phyloP scores from a whole-genome alignment of 2,888 invertebrate genomes.

The Papilio demoleus region DNA sequence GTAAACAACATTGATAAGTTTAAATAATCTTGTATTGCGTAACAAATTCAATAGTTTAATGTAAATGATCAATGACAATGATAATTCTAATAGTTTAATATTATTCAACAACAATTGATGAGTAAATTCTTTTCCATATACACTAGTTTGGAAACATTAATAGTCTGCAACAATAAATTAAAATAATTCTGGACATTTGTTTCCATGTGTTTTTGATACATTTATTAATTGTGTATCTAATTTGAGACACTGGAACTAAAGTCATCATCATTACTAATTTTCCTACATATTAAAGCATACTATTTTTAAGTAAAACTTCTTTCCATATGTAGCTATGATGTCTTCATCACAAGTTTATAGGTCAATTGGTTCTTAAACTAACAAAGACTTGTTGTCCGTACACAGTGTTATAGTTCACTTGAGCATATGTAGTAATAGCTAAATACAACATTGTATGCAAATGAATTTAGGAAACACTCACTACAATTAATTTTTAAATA shows the following conservation, averaged over 20 bases:
- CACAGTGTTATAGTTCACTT: background rate
- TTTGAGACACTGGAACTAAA: too few relatives aligned
- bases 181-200: too few relatives aligned
- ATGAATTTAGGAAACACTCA: background rate
- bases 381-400: background rate
- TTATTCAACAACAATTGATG: background rate
- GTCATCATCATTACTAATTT: too few relatives aligned
- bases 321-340: too few relatives aligned
- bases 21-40: background rate
- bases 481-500: background rate
- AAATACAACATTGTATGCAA: conserved; percentile 6
- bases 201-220: too few relatives aligned
- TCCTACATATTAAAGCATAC: too few relatives aligned
- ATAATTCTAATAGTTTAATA: background rate
- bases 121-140: background rate
- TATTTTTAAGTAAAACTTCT: too few relatives aligned
- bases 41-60: background rate
- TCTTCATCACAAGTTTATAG: background rate
- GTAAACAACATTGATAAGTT: conserved; percentile 27
- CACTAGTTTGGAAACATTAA: background rate
- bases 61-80: background rate
- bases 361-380: background rate
- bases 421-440: background rate
- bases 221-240: too few relatives aligned
- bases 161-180: too few relatives aligned